Base-by-base conservation (phyloP, 1,140 invertebrate species). In the Trichoplusia ni region DNA sequence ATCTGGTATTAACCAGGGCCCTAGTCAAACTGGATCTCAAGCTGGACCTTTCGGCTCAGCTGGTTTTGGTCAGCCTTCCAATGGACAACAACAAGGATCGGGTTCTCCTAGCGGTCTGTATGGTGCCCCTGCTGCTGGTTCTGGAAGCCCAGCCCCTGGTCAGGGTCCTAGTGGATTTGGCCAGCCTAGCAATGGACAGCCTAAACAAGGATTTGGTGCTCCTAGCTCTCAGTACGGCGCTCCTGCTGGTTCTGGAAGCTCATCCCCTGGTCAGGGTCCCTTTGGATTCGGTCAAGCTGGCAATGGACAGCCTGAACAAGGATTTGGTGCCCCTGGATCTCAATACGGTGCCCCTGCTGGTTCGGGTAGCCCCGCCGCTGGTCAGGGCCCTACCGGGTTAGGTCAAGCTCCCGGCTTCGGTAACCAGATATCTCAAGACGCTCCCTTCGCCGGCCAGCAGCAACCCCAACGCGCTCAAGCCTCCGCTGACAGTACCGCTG, bases 381-480 rank as follows among this genome's bases (percentile, higher is more conserved):
- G 11, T 14, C 11, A 14, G 23, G 27, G 27, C 18, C 11, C n/a
- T n/a, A n/a, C 13, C 25, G 47, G 42, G 27, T 69, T 67, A 11
- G 33, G 51, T 8, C 47, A 59, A 18, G 31, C 46, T 14, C 31
- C 61, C 8, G 11, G 2, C 37, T 69, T 71, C 42, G 69, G 61
- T 25, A 7, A 16, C 11, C 65, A 68, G n/a, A n/a, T n/a, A 67
- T 16, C 33, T 35, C 67, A 71, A 64, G 53, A 61, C 35, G 54
- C 35, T 18, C 16, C 49, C 18, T 73, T 69, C 19, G 47, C 71
- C 33, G 33, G 58, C 18, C 71, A 73, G 40, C 5, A 18, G 14
- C 81, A 80, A 60, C 74, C 83, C 2, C 77, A 89, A 67, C 75
- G 88, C 9, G 60, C 85, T 27, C 88, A 84, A 54, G 80, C 85